Conservation (phyloP, 2,888 invertebrate species). For the Arrhopalites spinosus region DNA sequence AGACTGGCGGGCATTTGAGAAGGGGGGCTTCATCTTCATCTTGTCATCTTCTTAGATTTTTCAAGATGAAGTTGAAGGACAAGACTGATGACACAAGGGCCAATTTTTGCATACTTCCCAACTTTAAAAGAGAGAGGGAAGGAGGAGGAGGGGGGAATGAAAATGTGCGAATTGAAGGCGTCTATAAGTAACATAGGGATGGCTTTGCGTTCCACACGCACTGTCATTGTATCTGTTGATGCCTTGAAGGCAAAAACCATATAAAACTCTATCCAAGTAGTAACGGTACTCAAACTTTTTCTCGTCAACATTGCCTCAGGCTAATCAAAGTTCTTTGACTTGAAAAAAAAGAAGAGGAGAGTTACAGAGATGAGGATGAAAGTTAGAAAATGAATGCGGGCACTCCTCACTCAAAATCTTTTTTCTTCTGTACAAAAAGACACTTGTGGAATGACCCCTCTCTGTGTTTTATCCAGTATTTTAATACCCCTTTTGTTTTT, state of each 20-base stretch:
- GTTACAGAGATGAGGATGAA: neutral
- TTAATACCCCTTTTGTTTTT: no score
- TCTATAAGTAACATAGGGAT: neutral
- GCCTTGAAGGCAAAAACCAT: neutral
- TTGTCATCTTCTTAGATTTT: no score
- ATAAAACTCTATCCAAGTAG: constrained; percentile 21
- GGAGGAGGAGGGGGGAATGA: no score
- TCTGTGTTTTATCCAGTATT: no score
- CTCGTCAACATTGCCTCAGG: constrained; percentile 28
- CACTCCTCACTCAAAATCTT: neutral
- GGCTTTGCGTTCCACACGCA: neutral
- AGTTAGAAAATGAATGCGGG: no score
- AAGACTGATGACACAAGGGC: no score
- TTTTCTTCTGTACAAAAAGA: neutral
- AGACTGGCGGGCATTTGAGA: no score
- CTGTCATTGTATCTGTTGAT: neutral
- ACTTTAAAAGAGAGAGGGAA: no score
- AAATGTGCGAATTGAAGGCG: neutral
- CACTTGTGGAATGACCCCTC: no score
- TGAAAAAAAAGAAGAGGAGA: constrained; percentile 5
- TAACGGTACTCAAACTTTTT: constrained; percentile 49
- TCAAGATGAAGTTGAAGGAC: no score
- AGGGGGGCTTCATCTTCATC: no score
- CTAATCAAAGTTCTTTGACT: constrained; percentile 50
- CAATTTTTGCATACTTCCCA: no score